Base-by-base conservation (phyloP, 2,797 vertebrate genomes). In the Arremon aurantiirostris region DNA sequence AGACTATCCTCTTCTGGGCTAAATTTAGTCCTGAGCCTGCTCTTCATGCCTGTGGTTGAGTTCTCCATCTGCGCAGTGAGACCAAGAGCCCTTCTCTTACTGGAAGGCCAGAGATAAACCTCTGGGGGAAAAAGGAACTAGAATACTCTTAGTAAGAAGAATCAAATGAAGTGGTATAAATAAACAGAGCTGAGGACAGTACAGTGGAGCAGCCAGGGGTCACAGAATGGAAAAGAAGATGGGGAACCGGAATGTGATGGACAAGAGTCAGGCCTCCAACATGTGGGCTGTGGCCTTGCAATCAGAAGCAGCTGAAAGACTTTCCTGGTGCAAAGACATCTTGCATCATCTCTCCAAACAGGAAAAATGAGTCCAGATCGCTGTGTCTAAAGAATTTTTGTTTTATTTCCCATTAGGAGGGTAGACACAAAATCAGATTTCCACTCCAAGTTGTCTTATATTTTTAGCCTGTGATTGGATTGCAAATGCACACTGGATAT, bases 401-500 rank as follows among this genome's bases (percentile, higher is more conserved):
- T 80, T 91, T 89, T 94, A 88, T 83, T 96, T 94, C 79, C 65
- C 61, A 64, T 94, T 94, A 77, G 87, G 84, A 84, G 24, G 13
- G 53, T 57, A 92, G 81, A 91, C 81, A 50, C 47, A 76, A 85
- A 96, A 94, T 95, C 93, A 81, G 90, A 95, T 94, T 95, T 93
- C 69, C 53, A 66, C 52, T 82, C 72, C 4, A 8, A 52, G 44
- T 91, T 81, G 81, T 91, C 76, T 73, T 92, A 35, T 93, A 90
- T 96, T 95, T 96, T 96, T 93, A 94, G 93, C 71, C 81, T 94
- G 68, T 86, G 90, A 91, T 94, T 91, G 71, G 91, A 85, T 95
- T 97, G 87, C 56, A 94, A 66, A 90, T 90, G 76, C 64, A 30
- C 42, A 6, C 35, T 90, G 73, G 82, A 82, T 92, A 91, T 93